Evolutionary conservation across 2,888 invertebrate genomes (phyloP).

Genomic region (Arrhopalites spinosus): DNA sequence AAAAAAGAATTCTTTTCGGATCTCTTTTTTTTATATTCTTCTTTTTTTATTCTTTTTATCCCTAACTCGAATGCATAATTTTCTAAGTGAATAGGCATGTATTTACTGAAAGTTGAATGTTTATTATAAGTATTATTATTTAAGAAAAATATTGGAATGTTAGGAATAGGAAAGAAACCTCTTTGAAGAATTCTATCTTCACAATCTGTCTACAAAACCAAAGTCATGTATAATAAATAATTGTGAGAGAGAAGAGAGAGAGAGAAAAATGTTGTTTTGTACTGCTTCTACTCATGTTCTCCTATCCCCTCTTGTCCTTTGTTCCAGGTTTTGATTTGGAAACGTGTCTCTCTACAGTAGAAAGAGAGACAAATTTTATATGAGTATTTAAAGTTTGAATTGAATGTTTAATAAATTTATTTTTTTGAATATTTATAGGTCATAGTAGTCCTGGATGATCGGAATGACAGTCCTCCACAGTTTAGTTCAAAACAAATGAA

Average conservation of each 20-base stretch:
- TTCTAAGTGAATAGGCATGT: conserved; percentile 35
- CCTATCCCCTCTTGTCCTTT: background rate
- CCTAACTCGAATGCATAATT: conserved; percentile 17
- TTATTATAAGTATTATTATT: conserved; percentile 35
- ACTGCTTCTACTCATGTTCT: background rate
- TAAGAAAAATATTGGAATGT: conserved; percentile 31
- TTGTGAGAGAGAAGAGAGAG: too few species aligned
- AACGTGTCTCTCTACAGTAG: background rate
- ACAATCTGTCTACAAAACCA: conserved; percentile 28
- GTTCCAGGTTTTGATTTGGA: background rate
- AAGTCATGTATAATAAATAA: conserved; percentile 27
- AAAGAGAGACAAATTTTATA: too few species aligned
- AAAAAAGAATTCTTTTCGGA: conserved; percentile 34
- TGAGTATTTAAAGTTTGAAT: too few species aligned
- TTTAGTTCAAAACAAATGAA: conserved; percentile 76
- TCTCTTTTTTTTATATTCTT: background rate
- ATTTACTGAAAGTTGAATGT: conserved; percentile 24
- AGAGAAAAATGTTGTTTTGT: background rate
- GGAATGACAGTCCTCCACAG: conserved; percentile 93
- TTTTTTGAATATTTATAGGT: conserved; percentile 41
- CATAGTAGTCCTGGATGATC: conserved; percentile 67
- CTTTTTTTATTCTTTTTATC: background rate
- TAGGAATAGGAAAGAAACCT: background rate
- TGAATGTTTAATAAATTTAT: conserved; percentile 9
- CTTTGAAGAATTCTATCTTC: background rate